Base-by-base conservation (phyloP, 2,113 vertebrate species). In the Galbula dea region DNA sequence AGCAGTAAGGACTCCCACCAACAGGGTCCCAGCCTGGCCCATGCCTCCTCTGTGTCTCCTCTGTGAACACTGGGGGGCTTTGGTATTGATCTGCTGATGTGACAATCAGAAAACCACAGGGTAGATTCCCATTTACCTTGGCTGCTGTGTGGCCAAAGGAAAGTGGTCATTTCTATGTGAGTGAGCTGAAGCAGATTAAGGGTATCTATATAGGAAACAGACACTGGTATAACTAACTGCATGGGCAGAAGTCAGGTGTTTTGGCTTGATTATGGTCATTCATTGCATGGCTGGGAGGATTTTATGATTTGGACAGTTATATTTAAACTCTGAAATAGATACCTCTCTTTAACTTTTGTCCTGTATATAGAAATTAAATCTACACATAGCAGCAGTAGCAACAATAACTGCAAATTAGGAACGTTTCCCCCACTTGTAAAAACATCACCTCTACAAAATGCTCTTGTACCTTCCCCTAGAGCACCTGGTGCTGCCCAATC, bases 41-140 rank as follows among this genome's bases (percentile, higher is more conserved):
- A 46, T 0, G 0, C 2, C 24, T 39, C 15, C 13, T 37, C 32
- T 32, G 8, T 10, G 18, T 29, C 39, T 22, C n/a, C 20, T 73
- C 30, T 52, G 32, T 1, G 1, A 69, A 49, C 13, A 11, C 26
- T 46, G n/a, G 34, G 15, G 4, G 4, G 0, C 9, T 36, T 52
- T 32, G 26, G 14, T 29, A 29, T 19, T 58, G 19, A 52, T 27
- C 32, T 61, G 30, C 15, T 49, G 12, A 14, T 3, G 2, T 34
- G 7, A 65, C 21, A 34, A 15, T 8, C 21, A 75, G 51, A 43
- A 83, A 85, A 76, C 15, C 66, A 49, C 11, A 22, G 36, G 7
- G 4, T 12, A 59, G 20, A 36, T 61, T 71, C 36, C 30, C 27
- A 5, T 43, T 36, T 76, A 15, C 18, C 45, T 69, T 62, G 29